Evolutionary conservation across 2,888 invertebrate species (phyloP).

Genomic region (Clistopyga incitator): DNA sequence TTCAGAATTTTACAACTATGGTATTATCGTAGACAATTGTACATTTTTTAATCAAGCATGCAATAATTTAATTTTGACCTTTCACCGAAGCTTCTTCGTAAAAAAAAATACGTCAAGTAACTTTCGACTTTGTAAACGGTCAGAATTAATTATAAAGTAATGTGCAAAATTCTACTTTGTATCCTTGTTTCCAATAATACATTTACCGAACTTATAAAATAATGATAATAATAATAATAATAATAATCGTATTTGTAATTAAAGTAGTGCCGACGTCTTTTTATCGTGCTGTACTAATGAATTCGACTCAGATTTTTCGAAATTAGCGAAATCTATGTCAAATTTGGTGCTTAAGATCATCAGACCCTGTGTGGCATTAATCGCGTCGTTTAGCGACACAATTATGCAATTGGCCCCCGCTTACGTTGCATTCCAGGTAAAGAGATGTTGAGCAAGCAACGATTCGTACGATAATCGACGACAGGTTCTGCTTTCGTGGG

Average conservation of each 20-base stretch:
- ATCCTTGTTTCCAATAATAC: no score
- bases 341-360: constrained; percentile 36
- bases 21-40: neutral
- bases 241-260: no score
- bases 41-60: neutral
- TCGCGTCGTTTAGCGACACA: neutral
- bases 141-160: no score
- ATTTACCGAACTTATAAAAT: no score
- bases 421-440: constrained; percentile 54
- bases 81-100: no score
- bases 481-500: constrained; percentile 1
- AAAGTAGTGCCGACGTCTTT: no score
- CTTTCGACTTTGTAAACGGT: no score
- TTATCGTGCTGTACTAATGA: no score
- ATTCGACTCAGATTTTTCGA: neutral
- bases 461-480: constrained; percentile 41
- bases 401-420: constrained; percentile 52
- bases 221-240: no score
- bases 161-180: no score
- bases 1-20: neutral
- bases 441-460: constrained; percentile 40
- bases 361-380: neutral
- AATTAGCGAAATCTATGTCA: neutral
- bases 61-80: neutral
- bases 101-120: no score